Percentiles rank a stretch among this genome's conserved stretches.
Evolutionary conservation across 2,113 vertebrate genomes (phyloP).

Genomic region (Tragelaphus buxtoni): DNA sequence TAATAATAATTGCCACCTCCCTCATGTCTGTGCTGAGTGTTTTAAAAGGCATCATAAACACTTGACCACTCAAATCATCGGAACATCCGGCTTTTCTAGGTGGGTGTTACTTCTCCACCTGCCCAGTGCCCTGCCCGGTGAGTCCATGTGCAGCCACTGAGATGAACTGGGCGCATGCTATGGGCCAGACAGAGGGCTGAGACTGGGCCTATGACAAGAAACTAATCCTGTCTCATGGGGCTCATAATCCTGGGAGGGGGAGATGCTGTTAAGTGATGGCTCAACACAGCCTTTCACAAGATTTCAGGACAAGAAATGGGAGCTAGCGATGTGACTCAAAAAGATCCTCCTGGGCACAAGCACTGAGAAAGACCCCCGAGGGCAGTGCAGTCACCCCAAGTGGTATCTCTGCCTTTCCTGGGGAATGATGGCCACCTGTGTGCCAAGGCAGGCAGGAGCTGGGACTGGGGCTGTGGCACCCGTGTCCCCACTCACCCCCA

Average conservation of each 20-base stretch:
- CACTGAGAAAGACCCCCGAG: not conserved
- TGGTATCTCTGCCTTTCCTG: no score
- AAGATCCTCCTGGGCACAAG: not conserved
- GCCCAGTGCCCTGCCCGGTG: not conserved
- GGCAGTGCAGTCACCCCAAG: no score
- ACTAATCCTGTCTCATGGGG: not conserved
- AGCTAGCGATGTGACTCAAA: not conserved
- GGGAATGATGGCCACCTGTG: fast-evolving
- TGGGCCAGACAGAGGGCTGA: fast-evolving
- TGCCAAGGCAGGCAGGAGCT: no score
- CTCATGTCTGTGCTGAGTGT: not conserved
- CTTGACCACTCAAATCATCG: fast-evolving
- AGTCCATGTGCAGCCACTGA: fast-evolving
- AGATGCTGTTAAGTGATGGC: no score
- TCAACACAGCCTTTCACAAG: not conserved
- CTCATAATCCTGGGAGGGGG: not conserved
- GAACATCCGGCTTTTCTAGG: not conserved
- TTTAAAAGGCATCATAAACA: not conserved
- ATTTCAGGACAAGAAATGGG: not conserved
- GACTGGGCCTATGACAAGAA: not conserved
- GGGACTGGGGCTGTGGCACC: not conserved
- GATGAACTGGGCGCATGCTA: not conserved
- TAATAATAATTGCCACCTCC: not conserved
- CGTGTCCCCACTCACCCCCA: fast-evolving
- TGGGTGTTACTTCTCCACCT: not conserved